Percentiles rank a stretch among this genome's conserved stretches.
phyloP scores from a whole-genome alignment of 2,113 vertebrate genomes.

The Aramus guarauna region DNA sequence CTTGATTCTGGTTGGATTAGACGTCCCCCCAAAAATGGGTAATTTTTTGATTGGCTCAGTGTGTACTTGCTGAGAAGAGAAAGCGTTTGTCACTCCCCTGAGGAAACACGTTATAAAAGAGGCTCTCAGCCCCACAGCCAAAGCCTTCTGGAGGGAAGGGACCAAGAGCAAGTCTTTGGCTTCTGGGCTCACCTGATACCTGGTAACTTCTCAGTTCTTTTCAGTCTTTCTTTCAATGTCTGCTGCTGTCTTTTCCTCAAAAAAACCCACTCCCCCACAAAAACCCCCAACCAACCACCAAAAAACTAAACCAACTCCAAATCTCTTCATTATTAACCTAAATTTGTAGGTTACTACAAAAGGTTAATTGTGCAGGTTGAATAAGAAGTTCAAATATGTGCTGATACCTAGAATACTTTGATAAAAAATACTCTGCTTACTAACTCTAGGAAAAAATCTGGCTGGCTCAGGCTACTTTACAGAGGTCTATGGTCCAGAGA shows the following conservation, averaged over 20 bases:
- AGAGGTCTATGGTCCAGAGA: background rate
- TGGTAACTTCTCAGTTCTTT: constrained; percentile 5
- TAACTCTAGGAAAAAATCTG: background rate
- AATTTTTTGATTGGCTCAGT: background rate
- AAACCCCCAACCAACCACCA: background rate
- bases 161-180: background rate
- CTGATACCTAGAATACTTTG: background rate
- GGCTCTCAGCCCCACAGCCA: background rate
- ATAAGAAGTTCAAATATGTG: background rate
- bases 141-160: background rate
- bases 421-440: background rate
- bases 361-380: background rate
- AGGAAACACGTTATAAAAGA: background rate
- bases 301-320: background rate
- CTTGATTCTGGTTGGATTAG: background rate
- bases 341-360: background rate
- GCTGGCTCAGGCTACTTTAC: background rate
- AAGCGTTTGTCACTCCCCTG: background rate
- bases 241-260: background rate
- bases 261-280: background rate
- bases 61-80: background rate
- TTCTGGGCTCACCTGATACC: background rate
- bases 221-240: background rate
- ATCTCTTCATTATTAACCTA: background rate
- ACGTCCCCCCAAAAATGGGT: background rate